Evolutionary conservation across 1,140 invertebrate species (phyloP), one percentile per base, ranked within the genome.

Genomic region (Dendroctonus ponderosae): DNA sequence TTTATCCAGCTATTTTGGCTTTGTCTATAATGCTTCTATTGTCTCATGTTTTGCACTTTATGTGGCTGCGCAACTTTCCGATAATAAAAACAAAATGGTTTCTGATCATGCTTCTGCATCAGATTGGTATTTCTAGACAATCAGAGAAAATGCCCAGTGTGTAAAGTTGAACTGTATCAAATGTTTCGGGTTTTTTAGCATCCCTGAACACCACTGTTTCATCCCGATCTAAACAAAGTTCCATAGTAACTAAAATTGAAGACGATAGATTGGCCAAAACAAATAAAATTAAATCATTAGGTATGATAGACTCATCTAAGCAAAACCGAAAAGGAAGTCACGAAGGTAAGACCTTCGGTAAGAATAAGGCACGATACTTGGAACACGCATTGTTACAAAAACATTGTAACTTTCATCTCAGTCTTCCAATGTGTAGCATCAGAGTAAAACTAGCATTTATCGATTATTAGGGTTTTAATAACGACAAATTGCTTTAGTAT

Each of bases 221-320:
- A 75, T 77, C 75, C 75, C 77, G 77, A 76, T 79, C 74, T 79
- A 78, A 79, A 79, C 68, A 72, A 75, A 79, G 71, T 73, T 74
- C 77, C 71, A 75, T 79, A 70, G 69, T 76, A 66, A 71, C 74
- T 74, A 78, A 77, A 77, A 75, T 70, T 56, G 76, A 78, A 73
- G 77, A 78, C 56, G 76, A 77, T 66, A 70, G 73, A 76, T 75
- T 77, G 76, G 74, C 73, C 70, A 79, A 78, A 75, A 62, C 72
- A 75, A 78, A 75, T 74, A 71, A 75, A 75, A 77, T 75, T 70
- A 73, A 71, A 68, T 68, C 66, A 72, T 67, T 66, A 71, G 66
- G 65, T 70, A 70, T 48, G 48, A 51, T 70, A 68, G 72, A 75
- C 59, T 71, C 71, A 71, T 72, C 73, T 72, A 75, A 71, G 68